Percentiles rank a stretch among this genome's conserved stretches.
phyloP scores from a whole-genome alignment of 2,888 invertebrate genomes.

The Clistopyga incitator region DNA sequence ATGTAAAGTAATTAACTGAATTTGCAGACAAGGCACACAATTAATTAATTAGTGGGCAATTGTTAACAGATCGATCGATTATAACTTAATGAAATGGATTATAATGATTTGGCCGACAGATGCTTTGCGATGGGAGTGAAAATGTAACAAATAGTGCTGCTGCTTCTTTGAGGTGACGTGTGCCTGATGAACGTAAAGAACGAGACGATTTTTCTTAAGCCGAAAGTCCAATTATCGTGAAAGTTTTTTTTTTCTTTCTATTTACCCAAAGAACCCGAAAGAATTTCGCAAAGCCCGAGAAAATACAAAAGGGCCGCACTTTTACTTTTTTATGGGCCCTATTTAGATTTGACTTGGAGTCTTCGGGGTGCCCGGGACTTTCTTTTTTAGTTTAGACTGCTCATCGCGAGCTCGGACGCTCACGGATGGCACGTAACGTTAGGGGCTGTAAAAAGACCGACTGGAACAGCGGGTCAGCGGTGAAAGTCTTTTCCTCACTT shows the following conservation, averaged over 20 bases:
- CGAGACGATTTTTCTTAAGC: slow-evolving; percentile 47
- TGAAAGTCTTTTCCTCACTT: slow-evolving; percentile 66
- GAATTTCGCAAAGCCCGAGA: slow-evolving; percentile 28
- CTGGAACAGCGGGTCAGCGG: slow-evolving; percentile 54
- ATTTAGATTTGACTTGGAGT: slow-evolving; percentile 55
- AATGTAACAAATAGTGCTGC: background rate
- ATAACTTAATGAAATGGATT: background rate
- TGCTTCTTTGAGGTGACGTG: background rate
- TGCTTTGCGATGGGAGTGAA: background rate
- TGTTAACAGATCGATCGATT: no score
- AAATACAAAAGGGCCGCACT: slow-evolving; percentile 55
- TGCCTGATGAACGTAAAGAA: background rate
- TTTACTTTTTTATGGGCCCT: slow-evolving; percentile 69
- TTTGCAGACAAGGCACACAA: no score
- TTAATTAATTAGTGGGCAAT: no score
- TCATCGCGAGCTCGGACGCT: slow-evolving; percentile 49
- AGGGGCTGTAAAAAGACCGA: slow-evolving; percentile 66
- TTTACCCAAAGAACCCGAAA: slow-evolving; percentile 33
- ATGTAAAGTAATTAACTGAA: no score
- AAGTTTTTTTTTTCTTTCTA: slow-evolving; percentile 56
- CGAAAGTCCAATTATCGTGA: slow-evolving; percentile 64
- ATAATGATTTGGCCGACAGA: background rate
- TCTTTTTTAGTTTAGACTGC: slow-evolving; percentile 68
- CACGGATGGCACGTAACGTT: slow-evolving; percentile 44
- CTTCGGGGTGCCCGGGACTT: slow-evolving; percentile 58